Evolutionary conservation across 2,888 invertebrate genomes (phyloP).

Genomic region (Phaonia tiefii): DNA sequence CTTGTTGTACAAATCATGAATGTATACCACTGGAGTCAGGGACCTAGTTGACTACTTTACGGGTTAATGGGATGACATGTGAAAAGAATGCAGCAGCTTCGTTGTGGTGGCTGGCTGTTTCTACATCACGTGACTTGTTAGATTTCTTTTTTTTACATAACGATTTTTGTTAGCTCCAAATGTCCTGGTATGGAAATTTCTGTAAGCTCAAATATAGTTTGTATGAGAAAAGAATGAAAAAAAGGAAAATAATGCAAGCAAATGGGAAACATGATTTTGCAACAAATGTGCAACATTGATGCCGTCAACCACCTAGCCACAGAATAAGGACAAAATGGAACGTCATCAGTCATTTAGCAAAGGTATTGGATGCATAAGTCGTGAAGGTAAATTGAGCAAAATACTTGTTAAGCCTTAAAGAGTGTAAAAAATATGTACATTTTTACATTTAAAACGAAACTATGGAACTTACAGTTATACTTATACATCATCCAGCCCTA

Average conservation of each 20-base stretch:
- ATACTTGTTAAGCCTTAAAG: no score
- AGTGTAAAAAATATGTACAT: no score
- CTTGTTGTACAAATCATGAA: conserved; percentile 13
- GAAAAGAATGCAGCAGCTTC: conserved; percentile 27
- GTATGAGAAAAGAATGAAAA: conserved; percentile 31
- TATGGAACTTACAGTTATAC: no score
- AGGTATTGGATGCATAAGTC: no score
- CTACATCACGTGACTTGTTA: conserved; percentile 65
- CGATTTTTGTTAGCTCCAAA: conserved; percentile 32
- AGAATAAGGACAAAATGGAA: conserved; percentile 38
- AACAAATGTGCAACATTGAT: not conserved
- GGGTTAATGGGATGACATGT: conserved; percentile 27
- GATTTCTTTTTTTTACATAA: conserved; percentile 41
- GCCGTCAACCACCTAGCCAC: no score
- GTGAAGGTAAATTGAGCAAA: no score
- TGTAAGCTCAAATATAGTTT: conserved; percentile 9
- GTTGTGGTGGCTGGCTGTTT: conserved; percentile 36
- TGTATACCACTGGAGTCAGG: no score
- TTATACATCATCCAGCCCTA: no score
- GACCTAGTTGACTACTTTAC: not conserved
- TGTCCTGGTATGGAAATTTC: conserved; percentile 13
- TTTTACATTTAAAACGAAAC: no score
- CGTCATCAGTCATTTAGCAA: no score
- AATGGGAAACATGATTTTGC: conserved; percentile 41
- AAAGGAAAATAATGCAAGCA: conserved; percentile 27